A percentile compares a stretch with the other conserved stretches of the same genome.
Evolutionary conservation across 2,113 vertebrate species (phyloP).

Genomic region (Microtus pennsylvanicus): DNA sequence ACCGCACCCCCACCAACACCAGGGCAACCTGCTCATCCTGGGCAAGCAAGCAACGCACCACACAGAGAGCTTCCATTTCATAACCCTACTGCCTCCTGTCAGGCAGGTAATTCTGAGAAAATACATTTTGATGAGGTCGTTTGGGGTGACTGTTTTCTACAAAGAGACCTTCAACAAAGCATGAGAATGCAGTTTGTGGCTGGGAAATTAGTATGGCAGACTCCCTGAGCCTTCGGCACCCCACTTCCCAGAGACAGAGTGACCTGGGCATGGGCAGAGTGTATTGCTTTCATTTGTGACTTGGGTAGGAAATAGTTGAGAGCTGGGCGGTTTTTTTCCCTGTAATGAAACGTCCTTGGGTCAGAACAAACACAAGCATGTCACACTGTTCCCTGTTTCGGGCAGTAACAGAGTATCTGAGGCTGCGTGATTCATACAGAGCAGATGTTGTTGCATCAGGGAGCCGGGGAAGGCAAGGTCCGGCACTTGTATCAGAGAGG

Average conservation of each 20-base stretch:
- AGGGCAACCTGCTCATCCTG: background rate
- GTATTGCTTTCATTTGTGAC: background rate
- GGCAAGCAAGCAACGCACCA: too few relatives aligned
- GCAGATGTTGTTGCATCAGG: background rate
- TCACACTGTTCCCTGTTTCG: background rate
- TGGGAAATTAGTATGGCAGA: background rate
- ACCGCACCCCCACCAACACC: background rate
- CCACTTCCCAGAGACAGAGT: accelerated
- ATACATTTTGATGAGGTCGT: background rate
- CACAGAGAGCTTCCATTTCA: background rate
- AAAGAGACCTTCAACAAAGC: background rate
- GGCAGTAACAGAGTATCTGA: background rate
- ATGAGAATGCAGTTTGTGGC: background rate
- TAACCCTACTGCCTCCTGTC: background rate
- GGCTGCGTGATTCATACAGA: background rate
- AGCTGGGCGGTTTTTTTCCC: background rate
- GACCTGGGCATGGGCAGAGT: background rate
- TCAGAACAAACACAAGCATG: background rate
- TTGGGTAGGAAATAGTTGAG: background rate
- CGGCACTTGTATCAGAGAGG: too few relatives aligned
- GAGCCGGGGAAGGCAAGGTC: background rate
- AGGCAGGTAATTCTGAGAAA: background rate
- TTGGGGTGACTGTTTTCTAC: background rate
- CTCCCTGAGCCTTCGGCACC: background rate
- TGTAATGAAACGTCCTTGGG: background rate